Evolutionary conservation across 1,140 invertebrate genomes (phyloP), one percentile per base, ranked within the genome.

Genomic region (Leucophenga varia): DNA sequence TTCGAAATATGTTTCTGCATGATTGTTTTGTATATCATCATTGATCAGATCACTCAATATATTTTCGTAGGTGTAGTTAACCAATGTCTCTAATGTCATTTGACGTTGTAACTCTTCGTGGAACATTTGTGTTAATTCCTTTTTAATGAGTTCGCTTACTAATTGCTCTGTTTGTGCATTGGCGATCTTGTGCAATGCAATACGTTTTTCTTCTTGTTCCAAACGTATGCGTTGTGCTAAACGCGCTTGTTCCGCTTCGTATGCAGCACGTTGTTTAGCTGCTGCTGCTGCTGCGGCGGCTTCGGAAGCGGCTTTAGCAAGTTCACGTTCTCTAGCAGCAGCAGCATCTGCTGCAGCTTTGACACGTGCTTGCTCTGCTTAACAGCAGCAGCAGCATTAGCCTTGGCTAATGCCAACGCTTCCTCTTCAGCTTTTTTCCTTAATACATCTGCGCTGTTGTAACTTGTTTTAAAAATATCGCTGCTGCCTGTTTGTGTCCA

Each of bases 21-120:
- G 75, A 12, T 69, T 61, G 48, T 80, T 64, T 10, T 73, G 44
- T 7, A 73, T 64, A 2, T 79, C 52, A 52, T 81, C 76, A 38
- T 77, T 47, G n/a, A 73, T 41, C 21, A 78, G 38, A 56, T 78
- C 70, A 2, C 9, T 17, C 3, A 37, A 10, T 2, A 37, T 60
- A 37, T 50, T 65, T 6, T 25, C 22, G 10, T 6, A 25, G 22
- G 10, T 25, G 5, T 6, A 5, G 10, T 25, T 25, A 6, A 10
- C 5, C 22, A 25, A 5, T 6, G 10, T 5, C 22, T 25, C 5
- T 6, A 5, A 25, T 25, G 22, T 6, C 22, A 6, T 25, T 10
- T 25, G 22, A 10, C 22, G 22, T 6, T 10, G 22, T 10, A 25
- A 25, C 22, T 25, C 22, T 0, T 51, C 28, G 0, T 16, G 0